These are phyloP conservation scores for Cheilosia scutellata DNA, from an alignment of 2,888 invertebrate species.

Conservation along the genomic window DNA sequence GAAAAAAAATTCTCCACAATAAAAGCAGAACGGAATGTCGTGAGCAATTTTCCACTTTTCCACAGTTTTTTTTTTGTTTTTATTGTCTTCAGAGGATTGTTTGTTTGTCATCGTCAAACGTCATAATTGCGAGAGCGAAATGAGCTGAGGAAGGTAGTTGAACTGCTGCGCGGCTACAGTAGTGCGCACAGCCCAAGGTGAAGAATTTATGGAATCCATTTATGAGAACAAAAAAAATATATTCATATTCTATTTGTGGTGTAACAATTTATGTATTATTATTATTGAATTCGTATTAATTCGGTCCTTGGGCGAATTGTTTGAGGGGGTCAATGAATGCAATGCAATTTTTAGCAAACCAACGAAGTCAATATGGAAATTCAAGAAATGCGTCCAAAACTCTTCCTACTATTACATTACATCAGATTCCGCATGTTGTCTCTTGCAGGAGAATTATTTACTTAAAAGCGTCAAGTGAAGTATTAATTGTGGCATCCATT, in stretches of 20 bases:
- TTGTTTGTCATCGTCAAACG: background rate
- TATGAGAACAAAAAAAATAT: background rate
- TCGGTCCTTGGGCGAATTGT: background rate
- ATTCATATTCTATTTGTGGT: background rate
- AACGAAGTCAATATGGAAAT: conserved; percentile 31
- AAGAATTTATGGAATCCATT: conserved; percentile 31
- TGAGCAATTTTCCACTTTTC: conserved; percentile 4
- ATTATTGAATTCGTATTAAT: conserved; percentile 26
- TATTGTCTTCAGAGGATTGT: conserved; percentile 13
- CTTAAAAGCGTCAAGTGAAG: conserved; percentile 55
- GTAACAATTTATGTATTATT: conserved; percentile 22
- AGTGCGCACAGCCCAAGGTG: conserved; percentile 45
- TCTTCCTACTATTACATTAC: background rate
- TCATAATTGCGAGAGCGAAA: background rate
- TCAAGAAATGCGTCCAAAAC: background rate
- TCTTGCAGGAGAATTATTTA: conserved; percentile 20
- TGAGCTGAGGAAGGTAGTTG: conserved; percentile 33
- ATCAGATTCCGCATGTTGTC: background rate
- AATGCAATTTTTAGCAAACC: conserved; percentile 25
- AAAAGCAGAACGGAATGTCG: conserved; percentile 13
- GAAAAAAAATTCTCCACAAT: conserved; percentile 14
- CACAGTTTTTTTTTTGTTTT: conserved; percentile 1
- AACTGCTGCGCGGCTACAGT: conserved; percentile 14
- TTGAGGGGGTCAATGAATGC: conserved; percentile 51
- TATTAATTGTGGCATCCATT: conserved; percentile 50